Evolutionary conservation across 1,140 invertebrate species (phyloP), one percentile per base, ranked within the genome.

Genomic region (Gonatopus flavifemur): DNA sequence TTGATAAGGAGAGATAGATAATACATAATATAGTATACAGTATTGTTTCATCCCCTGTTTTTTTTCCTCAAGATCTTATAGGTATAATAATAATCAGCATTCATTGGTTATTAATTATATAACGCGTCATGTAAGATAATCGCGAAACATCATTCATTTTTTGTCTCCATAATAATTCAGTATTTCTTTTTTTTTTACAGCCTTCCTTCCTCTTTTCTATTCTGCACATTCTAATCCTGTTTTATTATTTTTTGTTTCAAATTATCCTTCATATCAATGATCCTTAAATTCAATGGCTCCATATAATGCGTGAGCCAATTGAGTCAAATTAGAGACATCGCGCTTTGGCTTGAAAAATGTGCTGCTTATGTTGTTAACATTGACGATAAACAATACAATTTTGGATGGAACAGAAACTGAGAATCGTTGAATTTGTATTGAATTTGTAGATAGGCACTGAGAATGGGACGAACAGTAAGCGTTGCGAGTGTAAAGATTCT

Each of bases 401-500:
- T 16, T 16, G 18, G 33, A 16, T 16, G 18, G 33, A 35, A 13
- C 33, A 35, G 15, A 35, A 50, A 31, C 16, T 19, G 20, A 9
- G 33, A 42, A 66, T n/a, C n/a, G 55, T 66, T 64, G 56, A 20
- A 39, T n/a, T n/a, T n/a, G n/a, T n/a, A n/a, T 40, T 15, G 24
- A 51, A 56, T 53, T 53, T 48, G 45, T n/a, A n/a, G n/a, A n/a
- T n/a, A 19, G 61, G 58, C 64, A 61, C 57, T 61, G 61, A 57
- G 62, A 69, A 46, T 55, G 41, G 64, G 54, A 52, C 35, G 49
- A 50, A 53, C 46, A 57, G 52, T 59, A 66, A 66, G 52, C 57
- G 54, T 57, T 31, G 67, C 71, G 70, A 75, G 71, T 65, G 67
- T 74, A 74, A 73, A 73, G 64, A 57, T 57, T 43, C 48, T 52